Percentiles rank a stretch among this genome's conserved stretches.
Evolutionary conservation across 2,888 invertebrate species (phyloP).

Genomic region (Agonopterix heracliana): DNA sequence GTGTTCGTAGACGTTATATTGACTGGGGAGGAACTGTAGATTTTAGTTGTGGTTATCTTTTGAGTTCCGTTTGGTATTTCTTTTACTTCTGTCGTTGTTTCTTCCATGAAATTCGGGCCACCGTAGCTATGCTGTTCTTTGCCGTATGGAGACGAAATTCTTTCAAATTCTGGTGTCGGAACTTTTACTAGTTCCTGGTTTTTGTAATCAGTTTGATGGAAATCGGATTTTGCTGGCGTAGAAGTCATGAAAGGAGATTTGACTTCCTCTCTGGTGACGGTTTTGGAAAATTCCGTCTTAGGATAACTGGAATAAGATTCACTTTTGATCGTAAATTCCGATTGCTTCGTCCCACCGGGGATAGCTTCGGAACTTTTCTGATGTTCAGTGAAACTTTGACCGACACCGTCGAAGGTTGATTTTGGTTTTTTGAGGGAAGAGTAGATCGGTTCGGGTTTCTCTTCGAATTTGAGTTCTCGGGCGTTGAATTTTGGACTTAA

Average conservation of each 20-base stretch:
- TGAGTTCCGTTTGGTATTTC: constrained; percentile 73
- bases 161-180: constrained; percentile 57
- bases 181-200: constrained; percentile 53
- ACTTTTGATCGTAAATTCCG: constrained; percentile 55
- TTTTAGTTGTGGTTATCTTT: constrained; percentile 74
- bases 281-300: constrained; percentile 51
- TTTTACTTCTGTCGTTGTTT: constrained; percentile 71
- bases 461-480: constrained; percentile 64
- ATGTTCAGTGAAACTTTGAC: constrained; percentile 60
- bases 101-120: constrained; percentile 65
- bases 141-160: constrained; percentile 62
- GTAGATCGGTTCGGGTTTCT: constrained; percentile 50
- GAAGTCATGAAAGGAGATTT: constrained; percentile 59
- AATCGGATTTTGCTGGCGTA: constrained; percentile 49
- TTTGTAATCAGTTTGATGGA: constrained; percentile 24
- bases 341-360: constrained; percentile 61
- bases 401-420: constrained; percentile 51
- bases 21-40: constrained; percentile 75
- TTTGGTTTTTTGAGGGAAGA: constrained; percentile 55
- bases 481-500: constrained; percentile 71
- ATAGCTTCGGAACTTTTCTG: constrained; percentile 63
- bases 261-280: constrained; percentile 49
- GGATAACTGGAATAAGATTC: constrained; percentile 64
- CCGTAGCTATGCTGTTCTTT: constrained; percentile 57
- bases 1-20: constrained; percentile 68